Conservation (phyloP, 2,888 invertebrate genomes). For the Thumatha senex region DNA sequence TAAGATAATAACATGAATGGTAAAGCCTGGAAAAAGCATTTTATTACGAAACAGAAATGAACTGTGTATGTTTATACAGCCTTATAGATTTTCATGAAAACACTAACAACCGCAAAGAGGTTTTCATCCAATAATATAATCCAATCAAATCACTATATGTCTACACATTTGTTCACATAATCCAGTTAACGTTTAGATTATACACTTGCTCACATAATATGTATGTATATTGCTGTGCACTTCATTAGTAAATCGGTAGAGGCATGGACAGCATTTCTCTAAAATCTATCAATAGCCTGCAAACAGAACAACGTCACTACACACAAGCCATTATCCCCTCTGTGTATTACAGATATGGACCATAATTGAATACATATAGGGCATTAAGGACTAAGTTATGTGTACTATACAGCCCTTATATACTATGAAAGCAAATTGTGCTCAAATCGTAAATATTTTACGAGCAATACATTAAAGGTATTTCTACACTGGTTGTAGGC, state of each 20-base stretch:
- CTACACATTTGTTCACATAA: too few species aligned
- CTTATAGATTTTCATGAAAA: too few species aligned
- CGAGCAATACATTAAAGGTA: constrained; percentile 29
- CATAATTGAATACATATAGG: constrained; percentile 24
- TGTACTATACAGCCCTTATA: constrained; percentile 10
- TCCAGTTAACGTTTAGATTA: neutral
- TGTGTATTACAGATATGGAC: constrained; percentile 11
- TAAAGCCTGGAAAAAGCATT: too few species aligned
- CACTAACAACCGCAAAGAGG: too few species aligned
- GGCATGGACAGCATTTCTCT: constrained; percentile 3
- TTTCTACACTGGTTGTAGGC: neutral
- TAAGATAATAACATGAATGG: too few species aligned
- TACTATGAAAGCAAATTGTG: constrained; percentile 44
- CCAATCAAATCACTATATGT: too few species aligned
- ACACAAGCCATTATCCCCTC: constrained; percentile 18
- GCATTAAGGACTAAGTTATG: constrained; percentile 12
- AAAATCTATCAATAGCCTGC: constrained; percentile 9
- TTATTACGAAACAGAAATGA: too few species aligned
- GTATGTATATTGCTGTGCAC: neutral
- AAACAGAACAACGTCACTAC: neutral
- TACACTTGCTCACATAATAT: constrained; percentile 1
- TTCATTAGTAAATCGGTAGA: neutral
- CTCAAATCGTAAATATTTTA: constrained; percentile 50
- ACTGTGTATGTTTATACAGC: too few species aligned
- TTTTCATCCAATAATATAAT: too few species aligned